These are phyloP conservation scores for Ammodytes marinus DNA, from an alignment of 2,113 vertebrate genomes.

Conservation along the genomic window DNA sequence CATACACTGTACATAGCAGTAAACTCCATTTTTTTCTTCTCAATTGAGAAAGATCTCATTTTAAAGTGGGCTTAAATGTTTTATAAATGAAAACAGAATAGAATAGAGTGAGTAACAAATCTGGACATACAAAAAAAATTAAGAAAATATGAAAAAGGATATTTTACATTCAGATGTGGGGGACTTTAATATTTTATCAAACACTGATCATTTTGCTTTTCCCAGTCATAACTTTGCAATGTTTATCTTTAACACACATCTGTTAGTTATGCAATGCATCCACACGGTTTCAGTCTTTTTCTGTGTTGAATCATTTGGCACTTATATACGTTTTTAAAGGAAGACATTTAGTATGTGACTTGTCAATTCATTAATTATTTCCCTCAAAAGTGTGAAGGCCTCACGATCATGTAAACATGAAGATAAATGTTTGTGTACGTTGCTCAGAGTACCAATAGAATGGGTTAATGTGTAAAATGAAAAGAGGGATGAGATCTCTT, in stretches of 20 bases:
- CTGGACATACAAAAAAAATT: constrained; percentile 46
- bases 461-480: constrained; percentile 44
- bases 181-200: constrained; percentile 71
- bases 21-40: constrained; percentile 75
- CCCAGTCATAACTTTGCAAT: constrained; percentile 22
- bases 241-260: constrained; percentile 37
- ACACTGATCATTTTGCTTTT: constrained; percentile 58
- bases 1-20: constrained; percentile 83
- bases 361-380: constrained; percentile 13
- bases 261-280: constrained; percentile 29
- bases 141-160: constrained; percentile 40
- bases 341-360: constrained; percentile 64
- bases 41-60: constrained; percentile 71
- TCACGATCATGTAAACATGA: constrained; percentile 55
- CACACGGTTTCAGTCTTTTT: constrained; percentile 37
- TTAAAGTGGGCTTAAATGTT: constrained; percentile 55
- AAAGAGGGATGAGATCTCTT: constrained; percentile 71
- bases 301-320: constrained; percentile 71
- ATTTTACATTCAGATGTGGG: constrained; percentile 72
- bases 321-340: constrained; percentile 50
- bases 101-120: constrained; percentile 41
- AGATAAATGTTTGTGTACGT: constrained; percentile 17
- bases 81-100: constrained; percentile 38
- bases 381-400: constrained; percentile 24
- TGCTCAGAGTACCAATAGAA: constrained; percentile 65